Percentiles rank a stretch among this genome's conserved stretches.
phyloP scores from a whole-genome alignment of 1,140 invertebrate genomes.

The Drosophila oshimai region DNA sequence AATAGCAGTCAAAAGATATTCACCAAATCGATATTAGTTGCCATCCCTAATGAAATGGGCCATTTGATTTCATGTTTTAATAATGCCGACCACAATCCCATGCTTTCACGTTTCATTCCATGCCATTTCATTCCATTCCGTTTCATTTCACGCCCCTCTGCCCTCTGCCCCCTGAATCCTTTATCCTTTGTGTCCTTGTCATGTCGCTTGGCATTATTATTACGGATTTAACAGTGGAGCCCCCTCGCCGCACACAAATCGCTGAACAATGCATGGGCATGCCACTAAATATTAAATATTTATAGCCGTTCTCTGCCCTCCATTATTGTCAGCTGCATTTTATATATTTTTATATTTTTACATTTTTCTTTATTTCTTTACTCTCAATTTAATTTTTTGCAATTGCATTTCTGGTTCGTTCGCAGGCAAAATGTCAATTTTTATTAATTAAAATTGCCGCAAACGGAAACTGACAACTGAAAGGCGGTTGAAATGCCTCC shows the following conservation, averaged over 20 bases:
- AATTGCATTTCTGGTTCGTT: slow-evolving; percentile 17
- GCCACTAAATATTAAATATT: slow-evolving; percentile 58
- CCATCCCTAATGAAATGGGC: slow-evolving; percentile 2
- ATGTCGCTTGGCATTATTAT: slow-evolving; percentile 50
- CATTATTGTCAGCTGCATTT: slow-evolving; percentile 19
- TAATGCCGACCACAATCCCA: slow-evolving; percentile 51
- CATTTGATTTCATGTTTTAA: slow-evolving; percentile 47
- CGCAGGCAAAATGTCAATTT: slow-evolving; percentile 36
- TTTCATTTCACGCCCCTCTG: slow-evolving; percentile 5
- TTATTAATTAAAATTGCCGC: slow-evolving; percentile 54
- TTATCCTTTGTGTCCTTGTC: slow-evolving; percentile 40
- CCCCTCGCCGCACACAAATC: not conserved
- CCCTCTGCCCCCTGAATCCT: not conserved
- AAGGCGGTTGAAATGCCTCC: slow-evolving; percentile 23
- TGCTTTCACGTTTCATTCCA: slow-evolving; percentile 57
- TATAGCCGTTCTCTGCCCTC: slow-evolving; percentile 5
- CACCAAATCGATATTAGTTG: not conserved
- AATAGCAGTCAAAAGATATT: no score
- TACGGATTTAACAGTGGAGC: slow-evolving; percentile 21
- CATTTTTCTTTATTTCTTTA: not conserved
- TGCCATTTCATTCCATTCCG: slow-evolving; percentile 43
- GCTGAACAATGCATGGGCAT: slow-evolving; percentile 26
- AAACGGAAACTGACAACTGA: slow-evolving; percentile 46
- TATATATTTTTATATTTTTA: not conserved
- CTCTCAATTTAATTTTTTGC: slow-evolving; percentile 7